Evolutionary conservation across 2,113 vertebrate species (phyloP), one percentile per base, ranked within the genome.

Genomic region (Cettia cetti): DNA sequence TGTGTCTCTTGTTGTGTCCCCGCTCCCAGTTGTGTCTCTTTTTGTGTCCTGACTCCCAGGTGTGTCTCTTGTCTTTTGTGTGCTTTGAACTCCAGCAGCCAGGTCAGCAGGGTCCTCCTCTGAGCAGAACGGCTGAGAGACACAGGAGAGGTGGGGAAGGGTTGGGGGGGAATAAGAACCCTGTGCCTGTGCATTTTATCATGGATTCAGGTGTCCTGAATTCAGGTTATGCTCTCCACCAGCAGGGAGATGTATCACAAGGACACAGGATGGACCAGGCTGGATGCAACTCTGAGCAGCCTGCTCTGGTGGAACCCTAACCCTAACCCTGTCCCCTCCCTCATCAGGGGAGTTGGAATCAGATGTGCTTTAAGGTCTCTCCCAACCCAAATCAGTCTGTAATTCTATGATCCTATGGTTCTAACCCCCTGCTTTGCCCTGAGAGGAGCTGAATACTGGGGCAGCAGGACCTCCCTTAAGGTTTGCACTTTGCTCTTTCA

Each of bases 181-280:
- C 11, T 0, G 0, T 65, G 19, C 28, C 40, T 50, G 45, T 21
- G 28, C 16, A 3, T 40, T 75, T 90, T 47, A 2, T 30, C 21
- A 4, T 0, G 3, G 42, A 22, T 49, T 63, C 53, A 44, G 31
- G 18, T 56, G 37, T 11, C 8, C n/a, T 52, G 37, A 18, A 13
- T 14, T 30, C 37, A 35, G 49, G 65, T 35, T 26, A 2, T 1
- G 7, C 44, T 65, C n/a, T 66, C 49, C 37, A 26, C 30, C 42
- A 56, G 30, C 14, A 6, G n/a, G 16, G 56, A 90, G 12, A 11
- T 2, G 4, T 7, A 9, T 9, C 0, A 1, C 52, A 61, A 19
- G 37, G 68, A 14, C 6, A 4, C n/a, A 56, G 76, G 50, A 31
- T 35, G 35, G 40, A 30, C 16, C 65, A 54, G 65, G n/a, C 28